Conservation (phyloP, 2,888 invertebrate species). For the Ophraella communa region DNA sequence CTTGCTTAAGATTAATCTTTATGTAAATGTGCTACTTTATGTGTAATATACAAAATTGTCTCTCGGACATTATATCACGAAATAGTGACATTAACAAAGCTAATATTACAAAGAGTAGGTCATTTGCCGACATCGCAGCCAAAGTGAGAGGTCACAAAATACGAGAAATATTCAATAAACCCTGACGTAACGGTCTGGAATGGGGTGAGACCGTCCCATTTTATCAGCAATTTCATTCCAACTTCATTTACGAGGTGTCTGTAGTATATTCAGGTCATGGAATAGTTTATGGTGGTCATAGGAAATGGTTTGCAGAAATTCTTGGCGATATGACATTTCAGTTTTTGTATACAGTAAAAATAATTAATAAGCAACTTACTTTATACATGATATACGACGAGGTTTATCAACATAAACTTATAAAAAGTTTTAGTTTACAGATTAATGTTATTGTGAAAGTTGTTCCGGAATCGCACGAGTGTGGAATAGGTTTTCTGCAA, state of each 20-base stretch:
- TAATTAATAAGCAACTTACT: background rate
- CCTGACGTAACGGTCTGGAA: slow-evolving; percentile 15
- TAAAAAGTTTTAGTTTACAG: background rate
- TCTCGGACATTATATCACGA: background rate
- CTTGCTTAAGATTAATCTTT: background rate
- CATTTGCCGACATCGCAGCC: slow-evolving; percentile 10
- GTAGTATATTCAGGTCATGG: background rate
- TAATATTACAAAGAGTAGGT: slow-evolving; percentile 21
- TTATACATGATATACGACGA: too few relatives aligned
- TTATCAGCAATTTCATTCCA: slow-evolving; percentile 18
- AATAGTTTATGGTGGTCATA: background rate
- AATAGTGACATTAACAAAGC: slow-evolving; percentile 10
- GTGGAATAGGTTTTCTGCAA: too few relatives aligned
- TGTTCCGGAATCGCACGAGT: too few relatives aligned
- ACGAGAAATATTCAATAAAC: slow-evolving; percentile 25
- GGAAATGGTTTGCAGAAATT: background rate
- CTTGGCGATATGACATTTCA: background rate
- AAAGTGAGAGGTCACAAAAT: slow-evolving; percentile 14
- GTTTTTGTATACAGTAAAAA: background rate
- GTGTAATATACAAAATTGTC: slow-evolving; percentile 3
- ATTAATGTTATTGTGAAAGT: too few relatives aligned
- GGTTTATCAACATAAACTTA: too few relatives aligned
- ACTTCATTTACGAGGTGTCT: background rate
- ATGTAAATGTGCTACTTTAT: background rate
- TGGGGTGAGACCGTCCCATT: slow-evolving; percentile 15